phyloP scores from a whole-genome alignment of 2,888 invertebrate species.

The Synanthedon andrenaeformis region DNA sequence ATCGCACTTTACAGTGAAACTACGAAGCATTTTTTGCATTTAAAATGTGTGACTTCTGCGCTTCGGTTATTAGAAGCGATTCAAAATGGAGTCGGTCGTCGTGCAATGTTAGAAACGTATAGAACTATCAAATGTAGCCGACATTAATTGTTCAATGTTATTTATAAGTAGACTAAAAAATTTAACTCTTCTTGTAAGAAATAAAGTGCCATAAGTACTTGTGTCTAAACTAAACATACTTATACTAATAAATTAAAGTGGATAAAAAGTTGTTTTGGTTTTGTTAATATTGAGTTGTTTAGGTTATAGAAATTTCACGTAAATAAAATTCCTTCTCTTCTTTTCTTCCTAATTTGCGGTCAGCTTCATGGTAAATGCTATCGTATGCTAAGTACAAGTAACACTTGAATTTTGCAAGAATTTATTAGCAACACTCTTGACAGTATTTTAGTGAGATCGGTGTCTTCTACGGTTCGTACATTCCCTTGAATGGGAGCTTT shows the following conservation, averaged over 20 bases:
- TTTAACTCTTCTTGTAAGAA: conserved; percentile 14
- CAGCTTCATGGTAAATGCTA: too few relatives aligned
- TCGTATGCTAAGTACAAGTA: too few relatives aligned
- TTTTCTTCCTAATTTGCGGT: too few relatives aligned
- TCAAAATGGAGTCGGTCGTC: conserved; percentile 2
- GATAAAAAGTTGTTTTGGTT: too few relatives aligned
- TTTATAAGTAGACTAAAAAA: neutral
- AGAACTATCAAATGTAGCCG: conserved; percentile 31
- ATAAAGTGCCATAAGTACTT: conserved; percentile 54
- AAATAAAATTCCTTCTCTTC: too few relatives aligned
- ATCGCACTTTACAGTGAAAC: neutral
- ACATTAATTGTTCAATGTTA: neutral
- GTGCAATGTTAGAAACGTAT: neutral
- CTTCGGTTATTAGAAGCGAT: neutral
- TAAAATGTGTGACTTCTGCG: conserved; percentile 2
- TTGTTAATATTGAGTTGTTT: too few relatives aligned
- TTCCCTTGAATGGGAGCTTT: too few relatives aligned
- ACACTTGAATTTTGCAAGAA: too few relatives aligned
- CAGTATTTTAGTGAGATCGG: too few relatives aligned
- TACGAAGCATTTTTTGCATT: conserved; percentile 1
- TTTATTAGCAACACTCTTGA: too few relatives aligned
- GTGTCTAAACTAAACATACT: conserved; percentile 23
- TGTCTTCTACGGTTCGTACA: too few relatives aligned
- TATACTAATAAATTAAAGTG: conserved; percentile 12
- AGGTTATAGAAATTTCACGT: too few relatives aligned